These are phyloP conservation scores for Melitaea cinxia DNA, from an alignment of 1,140 invertebrate species.

Conservation along the genomic window DNA sequence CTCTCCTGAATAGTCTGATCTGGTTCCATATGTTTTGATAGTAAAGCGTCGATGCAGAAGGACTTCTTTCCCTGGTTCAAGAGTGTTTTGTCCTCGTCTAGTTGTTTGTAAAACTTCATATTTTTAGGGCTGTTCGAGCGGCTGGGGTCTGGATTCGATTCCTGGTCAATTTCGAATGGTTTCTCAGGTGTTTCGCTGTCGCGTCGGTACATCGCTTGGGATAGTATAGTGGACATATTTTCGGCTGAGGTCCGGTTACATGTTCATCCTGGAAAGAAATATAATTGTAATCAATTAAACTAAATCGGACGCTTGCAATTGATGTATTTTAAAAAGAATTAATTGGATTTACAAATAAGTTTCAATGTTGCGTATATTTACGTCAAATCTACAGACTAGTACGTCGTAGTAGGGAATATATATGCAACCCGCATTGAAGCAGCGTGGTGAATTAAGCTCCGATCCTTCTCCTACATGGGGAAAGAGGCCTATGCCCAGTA, in stretches of 20 bases:
- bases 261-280: conserved; percentile 19
- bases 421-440: too few species aligned
- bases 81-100: conserved; percentile 66
- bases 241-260: neutral
- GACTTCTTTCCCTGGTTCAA: conserved; percentile 71
- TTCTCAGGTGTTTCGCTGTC: conserved; percentile 53
- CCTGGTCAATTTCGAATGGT: conserved; percentile 64
- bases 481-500: too few species aligned
- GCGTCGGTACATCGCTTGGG: conserved; percentile 58
- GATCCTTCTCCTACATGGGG: too few species aligned
- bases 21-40: conserved; percentile 67
- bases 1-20: conserved; percentile 63
- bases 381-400: too few species aligned
- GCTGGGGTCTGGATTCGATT: conserved; percentile 55
- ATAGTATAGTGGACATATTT: conserved; percentile 56
- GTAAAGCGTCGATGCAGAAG: conserved; percentile 77
- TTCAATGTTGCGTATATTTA: too few species aligned
- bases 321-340: too few species aligned
- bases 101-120: conserved; percentile 65
- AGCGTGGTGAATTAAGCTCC: too few species aligned
- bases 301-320: too few species aligned
- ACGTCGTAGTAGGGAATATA: too few species aligned
- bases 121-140: conserved; percentile 64
- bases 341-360: too few species aligned
- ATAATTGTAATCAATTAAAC: too few species aligned